Conservation (phyloP, 2,113 vertebrate genomes). For the Neotragus moschatus region DNA sequence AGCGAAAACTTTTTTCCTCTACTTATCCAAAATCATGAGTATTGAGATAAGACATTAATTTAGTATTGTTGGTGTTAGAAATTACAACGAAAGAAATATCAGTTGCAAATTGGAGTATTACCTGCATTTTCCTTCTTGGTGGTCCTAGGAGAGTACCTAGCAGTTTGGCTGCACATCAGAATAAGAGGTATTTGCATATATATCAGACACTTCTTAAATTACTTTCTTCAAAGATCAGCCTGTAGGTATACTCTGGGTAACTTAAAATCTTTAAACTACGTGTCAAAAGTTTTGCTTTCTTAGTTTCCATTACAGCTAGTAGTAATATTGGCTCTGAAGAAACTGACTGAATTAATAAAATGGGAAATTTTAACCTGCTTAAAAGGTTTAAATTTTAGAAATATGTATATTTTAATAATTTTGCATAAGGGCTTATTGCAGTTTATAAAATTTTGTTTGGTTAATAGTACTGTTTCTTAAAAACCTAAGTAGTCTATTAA, state of each 20-base stretch:
- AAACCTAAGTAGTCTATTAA: neutral
- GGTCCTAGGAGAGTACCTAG: neutral
- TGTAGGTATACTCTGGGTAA: neutral
- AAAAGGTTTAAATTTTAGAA: neutral
- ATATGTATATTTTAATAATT: neutral
- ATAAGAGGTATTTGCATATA: neutral
- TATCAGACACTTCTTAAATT: neutral
- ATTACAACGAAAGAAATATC: neutral
- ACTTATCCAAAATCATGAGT: neutral
- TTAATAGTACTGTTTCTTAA: neutral
- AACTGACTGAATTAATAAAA: constrained; percentile 13
- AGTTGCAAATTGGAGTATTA: neutral
- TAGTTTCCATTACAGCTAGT: neutral
- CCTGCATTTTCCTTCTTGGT: neutral
- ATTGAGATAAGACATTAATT: neutral
- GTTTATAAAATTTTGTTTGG: constrained; percentile 15
- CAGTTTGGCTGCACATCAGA: neutral
- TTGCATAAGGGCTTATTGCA: neutral
- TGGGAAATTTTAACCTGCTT: neutral
- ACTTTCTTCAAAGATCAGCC: neutral
- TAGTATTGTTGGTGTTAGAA: neutral
- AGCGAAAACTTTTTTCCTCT: neutral
- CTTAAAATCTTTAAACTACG: neutral
- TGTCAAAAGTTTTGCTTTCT: neutral
- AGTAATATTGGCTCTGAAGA: neutral